Percentiles rank a stretch among this genome's conserved stretches.
These are phyloP conservation scores for Ceriagrion tenellum DNA, from an alignment of 2,888 invertebrate genomes.

Conservation along the genomic window DNA sequence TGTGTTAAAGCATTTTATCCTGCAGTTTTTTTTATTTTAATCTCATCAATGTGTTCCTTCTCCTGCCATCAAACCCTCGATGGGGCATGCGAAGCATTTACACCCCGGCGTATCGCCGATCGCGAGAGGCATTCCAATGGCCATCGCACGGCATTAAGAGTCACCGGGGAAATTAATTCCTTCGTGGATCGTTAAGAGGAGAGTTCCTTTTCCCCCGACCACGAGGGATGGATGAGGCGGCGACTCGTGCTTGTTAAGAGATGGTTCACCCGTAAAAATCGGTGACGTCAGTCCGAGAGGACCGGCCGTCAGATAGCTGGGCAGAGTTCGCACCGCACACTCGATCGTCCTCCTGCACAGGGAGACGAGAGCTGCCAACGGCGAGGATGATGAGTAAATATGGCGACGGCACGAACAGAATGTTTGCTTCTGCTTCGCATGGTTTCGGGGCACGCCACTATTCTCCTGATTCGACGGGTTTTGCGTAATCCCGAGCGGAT, in stretches of 20 bases:
- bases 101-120: neutral
- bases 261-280: slow-evolving; percentile 3
- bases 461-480: too few relatives aligned
- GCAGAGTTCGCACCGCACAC: slow-evolving; percentile 9
- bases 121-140: slow-evolving; percentile 17
- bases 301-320: neutral
- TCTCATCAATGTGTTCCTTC: neutral
- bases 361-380: neutral
- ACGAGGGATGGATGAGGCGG: neutral
- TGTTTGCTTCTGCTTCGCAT: too few relatives aligned
- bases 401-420: too few relatives aligned
- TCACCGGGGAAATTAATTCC: slow-evolving; percentile 50
- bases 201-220: neutral
- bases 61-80: neutral
- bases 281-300: slow-evolving; percentile 33
- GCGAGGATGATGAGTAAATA: too few relatives aligned
- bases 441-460: too few relatives aligned
- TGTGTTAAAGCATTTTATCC: neutral
- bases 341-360: neutral
- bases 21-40: neutral
- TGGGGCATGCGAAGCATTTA: neutral
- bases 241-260: neutral
- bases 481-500: too few relatives aligned
- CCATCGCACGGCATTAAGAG: slow-evolving; percentile 18
- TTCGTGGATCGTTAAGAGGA: neutral